Evolutionary conservation across 2,113 vertebrate genomes (phyloP).

Genomic region (Clinocottus analis): DNA sequence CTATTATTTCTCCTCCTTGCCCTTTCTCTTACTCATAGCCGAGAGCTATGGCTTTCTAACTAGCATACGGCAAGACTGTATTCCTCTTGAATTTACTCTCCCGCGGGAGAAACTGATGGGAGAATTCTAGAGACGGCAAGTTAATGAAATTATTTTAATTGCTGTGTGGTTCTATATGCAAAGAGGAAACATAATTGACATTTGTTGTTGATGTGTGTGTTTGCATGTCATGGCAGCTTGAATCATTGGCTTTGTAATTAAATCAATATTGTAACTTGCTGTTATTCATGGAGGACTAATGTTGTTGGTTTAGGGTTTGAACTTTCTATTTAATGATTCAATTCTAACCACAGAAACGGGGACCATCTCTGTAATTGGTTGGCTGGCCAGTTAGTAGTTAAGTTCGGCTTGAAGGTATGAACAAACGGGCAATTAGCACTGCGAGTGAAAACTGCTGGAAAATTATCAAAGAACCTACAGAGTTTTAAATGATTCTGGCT

Average conservation of each 20-base stretch:
- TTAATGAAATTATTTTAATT: constrained; percentile 75
- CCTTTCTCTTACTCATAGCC: constrained; percentile 40
- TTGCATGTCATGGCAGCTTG: constrained; percentile 38
- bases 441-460: constrained; percentile 27
- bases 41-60: constrained; percentile 59
- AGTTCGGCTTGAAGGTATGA: constrained; percentile 38
- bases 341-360: constrained; percentile 40
- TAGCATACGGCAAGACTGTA: constrained; percentile 21
- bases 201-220: constrained; percentile 45
- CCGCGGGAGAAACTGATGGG: constrained; percentile 21
- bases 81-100: constrained; percentile 60
- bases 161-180: constrained; percentile 53
- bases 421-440: constrained; percentile 49
- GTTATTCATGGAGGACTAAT: constrained; percentile 70
- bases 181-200: constrained; percentile 69
- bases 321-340: constrained; percentile 61
- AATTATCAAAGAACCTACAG: constrained; percentile 23
- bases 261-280: constrained; percentile 71
- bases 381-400: constrained; percentile 34
- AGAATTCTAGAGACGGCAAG: constrained; percentile 42
- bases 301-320: constrained; percentile 65
- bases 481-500: constrained; percentile 16
- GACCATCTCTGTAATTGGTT: constrained; percentile 49
- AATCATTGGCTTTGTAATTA: constrained; percentile 67
- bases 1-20: constrained; percentile 58